These are phyloP conservation scores for Theropithecus gelada DNA, from an alignment of 2,113 vertebrate species.

Conservation along the genomic window DNA sequence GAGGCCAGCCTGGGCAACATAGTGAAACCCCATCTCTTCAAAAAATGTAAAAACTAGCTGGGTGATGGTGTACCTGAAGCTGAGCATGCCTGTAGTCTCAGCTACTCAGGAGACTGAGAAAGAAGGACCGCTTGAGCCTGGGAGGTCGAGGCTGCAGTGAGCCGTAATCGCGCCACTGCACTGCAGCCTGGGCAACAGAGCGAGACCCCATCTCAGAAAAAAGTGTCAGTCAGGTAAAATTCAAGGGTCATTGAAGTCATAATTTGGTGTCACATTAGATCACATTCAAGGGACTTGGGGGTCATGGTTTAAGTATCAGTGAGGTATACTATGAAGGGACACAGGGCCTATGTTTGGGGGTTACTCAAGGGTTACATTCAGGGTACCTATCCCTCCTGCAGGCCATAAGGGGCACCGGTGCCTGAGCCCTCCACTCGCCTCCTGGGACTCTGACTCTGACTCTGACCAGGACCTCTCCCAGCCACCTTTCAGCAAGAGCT, in stretches of 20 bases:
- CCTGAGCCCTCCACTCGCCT: background rate
- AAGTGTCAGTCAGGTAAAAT: background rate
- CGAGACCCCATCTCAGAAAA: background rate
- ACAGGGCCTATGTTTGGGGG: background rate
- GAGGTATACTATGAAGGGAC: background rate
- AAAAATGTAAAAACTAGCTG: background rate
- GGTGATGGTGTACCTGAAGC: background rate
- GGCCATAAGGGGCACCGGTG: constrained; percentile 46
- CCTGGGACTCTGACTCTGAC: constrained; percentile 59
- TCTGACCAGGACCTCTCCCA: constrained; percentile 20
- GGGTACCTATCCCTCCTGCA: background rate
- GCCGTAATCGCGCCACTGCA: background rate
- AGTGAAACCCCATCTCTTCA: background rate
- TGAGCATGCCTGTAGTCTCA: background rate
- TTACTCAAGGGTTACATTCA: background rate
- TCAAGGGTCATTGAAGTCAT: background rate
- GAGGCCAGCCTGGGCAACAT: background rate
- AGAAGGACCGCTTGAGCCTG: background rate
- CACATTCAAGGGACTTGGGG: background rate
- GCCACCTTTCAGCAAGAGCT: constrained; percentile 15
- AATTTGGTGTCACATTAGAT: background rate
- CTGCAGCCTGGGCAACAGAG: background rate
- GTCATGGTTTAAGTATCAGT: background rate
- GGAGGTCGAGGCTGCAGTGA: background rate
- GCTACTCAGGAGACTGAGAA: background rate